Evolutionary conservation across 1,140 invertebrate species (phyloP), one percentile per base, ranked within the genome.

Genomic region (Chrysomallon squamiferum): DNA sequence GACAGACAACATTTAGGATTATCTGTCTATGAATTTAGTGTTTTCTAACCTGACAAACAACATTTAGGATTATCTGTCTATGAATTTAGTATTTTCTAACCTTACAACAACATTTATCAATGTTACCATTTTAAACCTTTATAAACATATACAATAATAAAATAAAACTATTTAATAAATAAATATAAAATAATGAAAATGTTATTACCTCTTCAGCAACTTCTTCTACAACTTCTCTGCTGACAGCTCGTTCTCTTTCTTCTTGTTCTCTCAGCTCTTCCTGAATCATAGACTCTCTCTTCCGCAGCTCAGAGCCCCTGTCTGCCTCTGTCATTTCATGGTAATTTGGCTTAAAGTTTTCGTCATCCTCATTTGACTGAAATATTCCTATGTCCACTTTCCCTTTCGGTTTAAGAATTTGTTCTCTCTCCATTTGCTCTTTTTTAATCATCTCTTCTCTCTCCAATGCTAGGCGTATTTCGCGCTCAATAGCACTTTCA

Each of bases 401-500:
- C 15, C 50, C 50, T 30, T 54, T 54, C 7, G n/a, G 22, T 1
- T 30, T 54, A 15, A 54, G n/a, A 15, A 54, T 25, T 27, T 54
- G 22, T 38, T 38, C 35, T 47, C 76, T 47, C 18, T 77, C 76
- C 38, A 78, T 77, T 50, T 81, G 72, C 56, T 82, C 80, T 27
- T 66, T 70, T 52, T 65, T 65, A 20, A 82, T 57, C 61, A 77
- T 74, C 59, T 81, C 75, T 49, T 89, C 88, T 33, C 88, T 72
- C 65, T 88, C 88, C 59, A 80, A 80, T 0, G 86, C 82, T 11
- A 88, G 66, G n/a, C 88, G 81, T 62, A 89, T 89, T 68, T 89
- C 88, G 38, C 87, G 75, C 66, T 89, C 88, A 47, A 89, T 88
- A 30, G 88, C 87, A 69, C 88, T 88, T 77, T 89, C 88, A 66